Conservation (phyloP, 1,140 invertebrate genomes). For the Papilio aristodemus region DNA sequence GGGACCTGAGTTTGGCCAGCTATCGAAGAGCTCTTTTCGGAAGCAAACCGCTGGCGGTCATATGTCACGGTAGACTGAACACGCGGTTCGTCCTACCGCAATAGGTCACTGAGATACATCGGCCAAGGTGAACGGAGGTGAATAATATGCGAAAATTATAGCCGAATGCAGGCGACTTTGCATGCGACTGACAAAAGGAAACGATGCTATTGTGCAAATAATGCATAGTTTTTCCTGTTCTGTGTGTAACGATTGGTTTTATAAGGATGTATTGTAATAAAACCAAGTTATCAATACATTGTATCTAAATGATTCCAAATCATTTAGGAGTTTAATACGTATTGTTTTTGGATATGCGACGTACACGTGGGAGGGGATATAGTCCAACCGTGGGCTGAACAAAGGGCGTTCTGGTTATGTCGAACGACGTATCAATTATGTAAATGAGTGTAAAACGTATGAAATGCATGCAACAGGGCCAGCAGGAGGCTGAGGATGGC, state of each 20-base stretch:
- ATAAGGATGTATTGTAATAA: background rate
- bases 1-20: conserved; percentile 13
- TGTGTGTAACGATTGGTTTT: background rate
- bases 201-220: background rate
- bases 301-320: no score
- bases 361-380: background rate
- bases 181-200: background rate
- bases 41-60: conserved; percentile 25
- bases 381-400: background rate
- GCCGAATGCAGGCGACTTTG: conserved; percentile 6
- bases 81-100: conserved; percentile 51
- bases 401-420: conserved; percentile 34
- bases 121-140: conserved; percentile 46
- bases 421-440: conserved; percentile 54
- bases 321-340: background rate
- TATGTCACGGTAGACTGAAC: conserved; percentile 35
- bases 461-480: conserved; percentile 63
- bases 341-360: background rate
- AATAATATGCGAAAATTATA: conserved; percentile 16
- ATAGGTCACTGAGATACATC: conserved; percentile 45
- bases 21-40: conserved; percentile 9
- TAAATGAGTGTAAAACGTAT: conserved; percentile 56
- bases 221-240: conserved; percentile 5
- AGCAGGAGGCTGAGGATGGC: conserved; percentile 26
- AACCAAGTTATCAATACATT: no score